Percentiles rank a stretch among this genome's conserved stretches.
Conservation (phyloP, 2,888 invertebrate genomes). For the Eumacrocentrus americanus region DNA sequence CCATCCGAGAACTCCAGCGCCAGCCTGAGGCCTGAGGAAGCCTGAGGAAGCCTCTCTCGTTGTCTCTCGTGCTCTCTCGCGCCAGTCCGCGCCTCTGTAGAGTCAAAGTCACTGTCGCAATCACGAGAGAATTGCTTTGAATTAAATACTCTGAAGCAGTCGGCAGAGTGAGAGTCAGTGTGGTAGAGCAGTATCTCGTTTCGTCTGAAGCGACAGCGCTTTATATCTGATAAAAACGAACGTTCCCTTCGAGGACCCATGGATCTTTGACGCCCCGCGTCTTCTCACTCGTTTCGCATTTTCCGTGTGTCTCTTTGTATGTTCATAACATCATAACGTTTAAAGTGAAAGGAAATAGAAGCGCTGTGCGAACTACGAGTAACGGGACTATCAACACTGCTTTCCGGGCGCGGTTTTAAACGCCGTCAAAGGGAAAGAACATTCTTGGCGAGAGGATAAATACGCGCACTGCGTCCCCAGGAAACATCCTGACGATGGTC, state of each 20-base stretch:
- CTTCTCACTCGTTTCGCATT: not conserved
- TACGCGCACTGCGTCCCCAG: not conserved
- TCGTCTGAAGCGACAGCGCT: too few species aligned
- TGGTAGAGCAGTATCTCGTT: too few species aligned
- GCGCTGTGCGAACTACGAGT: constrained; percentile 6
- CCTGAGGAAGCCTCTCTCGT: not conserved
- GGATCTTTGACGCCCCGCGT: too few species aligned
- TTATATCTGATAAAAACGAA: too few species aligned
- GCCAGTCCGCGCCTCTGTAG: not conserved
- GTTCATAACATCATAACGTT: not conserved
- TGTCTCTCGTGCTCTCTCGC: not conserved
- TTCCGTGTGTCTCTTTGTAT: not conserved
- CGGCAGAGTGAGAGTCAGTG: too few species aligned
- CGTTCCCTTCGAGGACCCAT: too few species aligned
- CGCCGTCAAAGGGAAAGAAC: not conserved
- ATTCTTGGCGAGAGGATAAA: too few species aligned
- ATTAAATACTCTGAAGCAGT: too few species aligned
- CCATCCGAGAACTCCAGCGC: not conserved
- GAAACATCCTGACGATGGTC: constrained; percentile 46
- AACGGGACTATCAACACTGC: constrained; percentile 16
- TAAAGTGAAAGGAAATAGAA: constrained; percentile 17
- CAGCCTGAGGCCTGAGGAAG: too few species aligned
- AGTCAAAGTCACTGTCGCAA: not conserved
- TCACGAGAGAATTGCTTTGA: too few species aligned
- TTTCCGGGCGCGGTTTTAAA: constrained; percentile 27